A percentile compares a stretch with the other conserved stretches of the same genome.
These are phyloP conservation scores for Pristionchus fissidentatus DNA, from an alignment of 2,888 invertebrate genomes.

Conservation along the genomic window DNA sequence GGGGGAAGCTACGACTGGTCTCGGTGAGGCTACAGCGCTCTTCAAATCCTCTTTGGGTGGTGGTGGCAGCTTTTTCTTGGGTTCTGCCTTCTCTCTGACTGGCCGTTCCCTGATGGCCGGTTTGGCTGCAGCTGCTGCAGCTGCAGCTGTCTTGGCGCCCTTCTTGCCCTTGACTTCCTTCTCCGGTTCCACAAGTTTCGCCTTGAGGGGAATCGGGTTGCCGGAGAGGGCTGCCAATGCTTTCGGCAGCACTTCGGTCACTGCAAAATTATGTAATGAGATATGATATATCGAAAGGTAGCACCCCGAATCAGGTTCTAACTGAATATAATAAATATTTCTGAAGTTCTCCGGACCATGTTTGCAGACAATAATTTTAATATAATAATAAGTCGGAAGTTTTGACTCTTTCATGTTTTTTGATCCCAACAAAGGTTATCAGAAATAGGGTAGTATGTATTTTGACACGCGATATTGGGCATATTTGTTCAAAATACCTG, in stretches of 20 bases:
- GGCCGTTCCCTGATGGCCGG: constrained; percentile 20
- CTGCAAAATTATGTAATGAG: background rate
- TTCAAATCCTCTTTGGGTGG: background rate
- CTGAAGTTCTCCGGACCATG: no score
- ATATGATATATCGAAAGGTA: no score
- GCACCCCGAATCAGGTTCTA: background rate
- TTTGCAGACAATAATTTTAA: no score
- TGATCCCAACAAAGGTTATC: no score
- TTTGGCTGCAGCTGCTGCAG: background rate
- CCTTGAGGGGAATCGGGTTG: constrained; percentile 15
- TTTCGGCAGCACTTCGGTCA: constrained; percentile 15
- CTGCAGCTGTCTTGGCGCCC: background rate
- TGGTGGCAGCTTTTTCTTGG: background rate
- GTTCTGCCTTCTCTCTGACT: constrained; percentile 21
- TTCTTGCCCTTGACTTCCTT: constrained; percentile 26
- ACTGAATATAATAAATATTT: no score
- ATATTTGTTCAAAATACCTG: no score
- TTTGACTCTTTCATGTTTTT: no score
- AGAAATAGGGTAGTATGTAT: no score
- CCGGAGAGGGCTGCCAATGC: constrained; percentile 19
- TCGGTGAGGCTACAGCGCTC: background rate
- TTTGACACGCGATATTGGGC: no score
- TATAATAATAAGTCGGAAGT: no score
- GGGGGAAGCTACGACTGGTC: background rate
- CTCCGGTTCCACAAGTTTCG: background rate